Base-by-base conservation (phyloP, 2,888 invertebrate genomes). In the Pteria penguin region DNA sequence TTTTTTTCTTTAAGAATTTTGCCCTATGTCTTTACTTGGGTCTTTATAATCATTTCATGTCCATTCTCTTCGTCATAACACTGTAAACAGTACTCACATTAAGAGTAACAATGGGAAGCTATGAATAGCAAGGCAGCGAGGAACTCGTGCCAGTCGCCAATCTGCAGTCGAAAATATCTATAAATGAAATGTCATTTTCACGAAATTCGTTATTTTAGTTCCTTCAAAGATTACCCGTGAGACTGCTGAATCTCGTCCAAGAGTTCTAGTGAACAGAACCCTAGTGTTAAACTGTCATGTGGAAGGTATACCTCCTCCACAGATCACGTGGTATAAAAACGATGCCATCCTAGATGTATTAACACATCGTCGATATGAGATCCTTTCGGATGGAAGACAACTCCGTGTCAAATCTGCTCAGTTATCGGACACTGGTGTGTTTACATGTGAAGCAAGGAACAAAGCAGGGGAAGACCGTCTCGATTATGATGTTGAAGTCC, bases 371-470 rank as follows among this genome's bases (percentile, higher is more conserved):
- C 81, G 87, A 31, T 83, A 87, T 70, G 84, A 87, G 71, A 79
- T 88, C 2, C 65, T 89, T 32, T 85, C 87, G 2, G 79, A 80
- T 0, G 91, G 91, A 0, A 78, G 89, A 63, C 90, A 90, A 76
- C 82, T 91, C 3, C 76, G 86, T 22, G 84, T 91, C 26, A 81
- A 84, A 67, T 78, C 81, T 24, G 88, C 89, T 0, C 85, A 88
- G 75, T 75, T 90, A 5, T 80, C 84, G 1, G 90, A 91, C 78
- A 76, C 84, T 0, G 91, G 87, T 5, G 73, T 60, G 8, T 93
- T 92, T 81, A 87, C 87, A 31, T 93, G 93, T 84, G 81, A 90
- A 29, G 93, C 92, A 2, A 84, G 80, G 2, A 94, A 93, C 85
- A 93, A 93, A 75, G 93, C 93, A 4, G 93, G 93, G 2, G 82